Conservation (phyloP, 2,888 invertebrate species). For the Ophion ventricosus region DNA sequence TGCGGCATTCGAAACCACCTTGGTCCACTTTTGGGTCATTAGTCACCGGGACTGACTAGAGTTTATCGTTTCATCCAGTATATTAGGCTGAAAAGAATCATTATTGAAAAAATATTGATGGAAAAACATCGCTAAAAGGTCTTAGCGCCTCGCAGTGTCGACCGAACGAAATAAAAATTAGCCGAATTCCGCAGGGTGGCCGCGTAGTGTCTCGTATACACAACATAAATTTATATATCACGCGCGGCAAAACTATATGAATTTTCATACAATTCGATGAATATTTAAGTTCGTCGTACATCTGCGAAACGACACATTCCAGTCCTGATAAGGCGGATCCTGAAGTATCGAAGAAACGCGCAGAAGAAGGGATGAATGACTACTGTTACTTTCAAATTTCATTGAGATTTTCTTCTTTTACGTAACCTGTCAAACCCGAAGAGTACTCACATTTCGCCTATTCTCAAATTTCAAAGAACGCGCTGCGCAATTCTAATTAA, state of each 20-base stretch:
- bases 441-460: no score
- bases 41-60: not conserved
- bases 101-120: not conserved
- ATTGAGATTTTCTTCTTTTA: no score
- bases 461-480: not conserved
- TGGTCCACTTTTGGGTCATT: not conserved
- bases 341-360: slow-evolving; percentile 5
- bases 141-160: not conserved
- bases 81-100: not conserved
- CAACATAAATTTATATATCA: not conserved
- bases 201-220: not conserved
- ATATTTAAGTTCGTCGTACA: slow-evolving; percentile 20
- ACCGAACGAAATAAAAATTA: not conserved
- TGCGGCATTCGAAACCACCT: not conserved
- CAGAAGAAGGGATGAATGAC: not conserved
- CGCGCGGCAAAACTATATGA: not conserved
- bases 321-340: not conserved
- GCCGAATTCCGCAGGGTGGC: not conserved
- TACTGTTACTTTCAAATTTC: no score
- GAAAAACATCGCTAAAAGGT: not conserved
- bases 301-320: slow-evolving; percentile 35
- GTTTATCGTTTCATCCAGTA: not conserved
- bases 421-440: no score
- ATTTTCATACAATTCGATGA: slow-evolving; percentile 3
- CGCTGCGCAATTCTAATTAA: not conserved